Conservation (phyloP, 53 echinoderm and acorn worm species). For the Luidia sarsii region DNA sequence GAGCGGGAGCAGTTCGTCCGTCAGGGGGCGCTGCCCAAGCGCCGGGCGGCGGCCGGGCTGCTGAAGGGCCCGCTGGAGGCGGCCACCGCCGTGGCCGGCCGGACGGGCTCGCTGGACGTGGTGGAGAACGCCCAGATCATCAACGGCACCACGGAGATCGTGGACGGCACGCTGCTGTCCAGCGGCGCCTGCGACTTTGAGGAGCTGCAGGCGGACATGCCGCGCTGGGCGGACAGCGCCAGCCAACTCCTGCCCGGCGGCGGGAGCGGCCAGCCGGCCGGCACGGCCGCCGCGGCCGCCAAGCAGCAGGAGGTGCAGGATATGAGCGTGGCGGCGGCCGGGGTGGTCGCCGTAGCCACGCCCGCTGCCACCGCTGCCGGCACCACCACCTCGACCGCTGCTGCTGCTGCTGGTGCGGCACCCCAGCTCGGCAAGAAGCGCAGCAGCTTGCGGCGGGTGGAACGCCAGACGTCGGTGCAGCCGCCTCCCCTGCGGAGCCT, state of each 20-base stretch:
- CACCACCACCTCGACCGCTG: no score
- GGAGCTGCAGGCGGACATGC: constrained; percentile 86
- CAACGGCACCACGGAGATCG: constrained; percentile 80
- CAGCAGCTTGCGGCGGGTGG: constrained; percentile 7
- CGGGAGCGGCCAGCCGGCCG: constrained; percentile 27
- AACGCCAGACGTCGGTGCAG: constrained; percentile 44
- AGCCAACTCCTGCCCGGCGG: constrained; percentile 49
- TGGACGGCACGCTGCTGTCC: constrained; percentile 71
- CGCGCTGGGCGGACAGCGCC: constrained; percentile 94
- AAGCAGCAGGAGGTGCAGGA: constrained; percentile 23
- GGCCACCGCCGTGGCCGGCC: constrained; percentile 62
- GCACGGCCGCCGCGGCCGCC: neutral
- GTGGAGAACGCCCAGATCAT: constrained; percentile 74
- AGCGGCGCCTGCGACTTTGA: constrained; percentile 68
- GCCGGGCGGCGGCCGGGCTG: constrained; percentile 52
- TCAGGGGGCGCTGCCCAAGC: constrained; percentile 97
- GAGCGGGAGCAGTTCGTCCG: constrained; percentile 76
- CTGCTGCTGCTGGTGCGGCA: no score
- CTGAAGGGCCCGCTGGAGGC: constrained; percentile 70
- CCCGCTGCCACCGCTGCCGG: no score
- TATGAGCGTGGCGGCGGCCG: neutral
- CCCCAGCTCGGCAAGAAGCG: constrained; percentile 17
- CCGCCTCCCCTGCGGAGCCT: constrained; percentile 26
- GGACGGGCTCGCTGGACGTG: constrained; percentile 79
- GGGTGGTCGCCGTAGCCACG: no score